Conservation (phyloP, 2,888 invertebrate genomes). For the Aphodius granarius region DNA sequence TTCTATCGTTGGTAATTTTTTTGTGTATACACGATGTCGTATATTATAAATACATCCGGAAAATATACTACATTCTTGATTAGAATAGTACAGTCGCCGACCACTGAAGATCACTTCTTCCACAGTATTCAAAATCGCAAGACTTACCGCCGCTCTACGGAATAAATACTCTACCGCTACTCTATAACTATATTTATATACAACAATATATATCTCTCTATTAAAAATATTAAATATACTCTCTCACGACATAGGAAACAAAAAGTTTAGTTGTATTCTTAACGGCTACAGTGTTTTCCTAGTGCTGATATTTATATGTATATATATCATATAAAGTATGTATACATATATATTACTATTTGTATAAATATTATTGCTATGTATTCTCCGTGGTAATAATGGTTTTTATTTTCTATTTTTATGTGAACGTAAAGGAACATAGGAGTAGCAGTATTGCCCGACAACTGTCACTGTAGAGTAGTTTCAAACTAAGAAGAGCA, state of each 20-base stretch:
- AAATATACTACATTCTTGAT: not conserved
- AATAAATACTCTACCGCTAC: constrained; percentile 24
- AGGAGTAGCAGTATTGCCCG: constrained; percentile 44
- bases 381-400: constrained; percentile 39
- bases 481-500: no score
- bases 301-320: constrained; percentile 47
- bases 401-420: not conserved
- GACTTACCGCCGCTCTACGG: constrained; percentile 15
- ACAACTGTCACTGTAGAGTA: not conserved
- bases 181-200: constrained; percentile 41
- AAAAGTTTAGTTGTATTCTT: constrained; percentile 65
- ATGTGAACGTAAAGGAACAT: constrained; percentile 45
- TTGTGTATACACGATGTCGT: no score
- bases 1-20: no score
- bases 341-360: constrained; percentile 26
- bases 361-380: constrained; percentile 51
- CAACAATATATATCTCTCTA: constrained; percentile 57
- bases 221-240: constrained; percentile 62
- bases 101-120: constrained; percentile 31
- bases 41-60: no score
- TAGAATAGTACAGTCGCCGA: constrained; percentile 27
- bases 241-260: constrained; percentile 61
- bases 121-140: not conserved
- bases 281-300: constrained; percentile 54
- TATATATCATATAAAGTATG: constrained; percentile 29